Percentiles rank a stretch among this genome's conserved stretches.
phyloP scores from a whole-genome alignment of 2,113 vertebrate species.

The Tachysurus vachellii region DNA sequence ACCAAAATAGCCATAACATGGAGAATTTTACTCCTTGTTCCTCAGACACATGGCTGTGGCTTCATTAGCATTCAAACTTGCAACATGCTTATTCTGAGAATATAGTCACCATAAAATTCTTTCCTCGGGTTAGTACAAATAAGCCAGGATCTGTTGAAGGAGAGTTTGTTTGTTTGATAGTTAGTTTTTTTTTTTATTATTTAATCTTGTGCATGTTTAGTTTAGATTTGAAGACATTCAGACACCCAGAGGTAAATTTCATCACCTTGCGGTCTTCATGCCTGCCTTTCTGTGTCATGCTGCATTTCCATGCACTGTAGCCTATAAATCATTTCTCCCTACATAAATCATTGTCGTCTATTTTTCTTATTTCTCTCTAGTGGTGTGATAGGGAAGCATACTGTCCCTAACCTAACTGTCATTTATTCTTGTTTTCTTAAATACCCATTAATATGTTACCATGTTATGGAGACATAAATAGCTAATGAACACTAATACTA shows the following conservation, averaged over 20 bases:
- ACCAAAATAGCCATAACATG: not conserved
- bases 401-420: not conserved
- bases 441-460: not conserved
- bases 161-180: not conserved
- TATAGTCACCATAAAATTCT: not conserved
- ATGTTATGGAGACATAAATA: no score
- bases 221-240: not conserved
- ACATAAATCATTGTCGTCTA: constrained; percentile 7
- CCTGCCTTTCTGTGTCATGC: not conserved
- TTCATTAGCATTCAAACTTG: not conserved
- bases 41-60: not conserved
- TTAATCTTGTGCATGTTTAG: not conserved
- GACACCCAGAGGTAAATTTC: not conserved
- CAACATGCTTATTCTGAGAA: not conserved
- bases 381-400: not conserved
- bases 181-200: not conserved
- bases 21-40: not conserved
- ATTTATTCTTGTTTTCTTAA: not conserved
- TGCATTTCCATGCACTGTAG: constrained; percentile 22
- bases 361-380: not conserved
- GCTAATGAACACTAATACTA: not conserved
- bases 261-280: not conserved
- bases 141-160: not conserved
- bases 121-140: not conserved
- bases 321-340: constrained; percentile 15